Base-by-base conservation (phyloP, 2,888 invertebrate genomes). In the Myopa testacea region DNA sequence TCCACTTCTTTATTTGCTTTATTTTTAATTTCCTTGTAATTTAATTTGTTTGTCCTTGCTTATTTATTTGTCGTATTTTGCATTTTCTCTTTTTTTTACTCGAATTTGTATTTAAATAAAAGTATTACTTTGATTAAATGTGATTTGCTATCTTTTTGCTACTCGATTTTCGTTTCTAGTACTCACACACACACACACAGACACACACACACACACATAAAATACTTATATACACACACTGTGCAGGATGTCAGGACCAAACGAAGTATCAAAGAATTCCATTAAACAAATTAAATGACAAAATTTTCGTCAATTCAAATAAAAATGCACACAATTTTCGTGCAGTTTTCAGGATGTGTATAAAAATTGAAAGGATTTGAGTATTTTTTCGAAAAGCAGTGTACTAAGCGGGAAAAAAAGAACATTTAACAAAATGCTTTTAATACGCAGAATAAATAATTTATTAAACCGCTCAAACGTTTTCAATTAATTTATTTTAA, bases 271-370 rank as follows among this genome's bases (percentile, higher is more conserved):
- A 34, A 68, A 40, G 19, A 40, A 68, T 68, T 68, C 68, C 68
- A 68, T 68, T 68, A 45, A 10, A 45, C 68, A 68, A 68, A 68
- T 68, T 68, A 68, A 68, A 68, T 45, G 68, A 45, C 40, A 68
- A 68, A 8, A 68, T 68, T 68, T 68, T 68, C 40, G 8, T 68
- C n/a, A 19, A 26, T 62, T 26, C 34, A 62, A 62, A 62, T 62
- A 62, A 62, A 62, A 62, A 62, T n/a, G 6, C 14, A 62, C 14
- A 62, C 62, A 34, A 62, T n/a, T 26, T 62, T 62, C 2, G 34
- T 62, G 8, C 6, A 26, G 4, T 26, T 62, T 62, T 62, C 45
- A 45, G 45, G 45, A 8, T 10, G 45, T 45, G 45, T 8, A 45
- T 62, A 19, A 34, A 62, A 62, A 62, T 34, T 62, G 5, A 62